Conservation (phyloP, 2,888 invertebrate genomes). For the Rhagonycha lutea region DNA sequence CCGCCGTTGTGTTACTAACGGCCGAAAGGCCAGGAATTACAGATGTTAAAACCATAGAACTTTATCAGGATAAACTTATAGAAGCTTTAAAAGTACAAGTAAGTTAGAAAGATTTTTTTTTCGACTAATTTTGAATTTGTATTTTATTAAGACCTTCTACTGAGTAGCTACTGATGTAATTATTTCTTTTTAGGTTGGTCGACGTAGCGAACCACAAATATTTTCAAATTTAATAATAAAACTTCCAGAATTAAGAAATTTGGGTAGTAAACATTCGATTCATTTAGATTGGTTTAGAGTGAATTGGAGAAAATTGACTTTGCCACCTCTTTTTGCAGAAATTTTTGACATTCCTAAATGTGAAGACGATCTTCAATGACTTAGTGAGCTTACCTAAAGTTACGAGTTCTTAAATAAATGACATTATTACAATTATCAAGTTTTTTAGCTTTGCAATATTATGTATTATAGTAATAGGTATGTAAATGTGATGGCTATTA, state of each 20-base stretch:
- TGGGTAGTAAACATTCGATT: conserved; percentile 82
- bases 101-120: conserved; percentile 31
- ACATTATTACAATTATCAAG: conserved; percentile 5
- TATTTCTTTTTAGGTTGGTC: conserved; percentile 55
- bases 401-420: conserved; percentile 8
- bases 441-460: conserved; percentile 32
- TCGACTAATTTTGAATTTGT: too few species aligned
- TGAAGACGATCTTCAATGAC: conserved; percentile 67
- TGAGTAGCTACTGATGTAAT: background rate
- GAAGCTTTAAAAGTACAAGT: conserved; percentile 88
- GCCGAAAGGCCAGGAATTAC: conserved; percentile 80
- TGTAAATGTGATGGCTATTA: conserved; percentile 25
- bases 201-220: conserved; percentile 64
- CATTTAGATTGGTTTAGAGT: conserved; percentile 89
- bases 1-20: conserved; percentile 82
- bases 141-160: background rate
- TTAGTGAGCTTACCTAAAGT: background rate
- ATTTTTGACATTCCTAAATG: conserved; percentile 94
- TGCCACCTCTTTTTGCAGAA: conserved; percentile 94
- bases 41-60: conserved; percentile 78
- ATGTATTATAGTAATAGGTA: background rate
- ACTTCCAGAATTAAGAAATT: conserved; percentile 77
- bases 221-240: conserved; percentile 61
- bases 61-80: conserved; percentile 78
- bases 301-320: conserved; percentile 81